Evolutionary conservation across 1,140 invertebrate genomes (phyloP).

Genomic region (Zeugodacus cucurbitae): DNA sequence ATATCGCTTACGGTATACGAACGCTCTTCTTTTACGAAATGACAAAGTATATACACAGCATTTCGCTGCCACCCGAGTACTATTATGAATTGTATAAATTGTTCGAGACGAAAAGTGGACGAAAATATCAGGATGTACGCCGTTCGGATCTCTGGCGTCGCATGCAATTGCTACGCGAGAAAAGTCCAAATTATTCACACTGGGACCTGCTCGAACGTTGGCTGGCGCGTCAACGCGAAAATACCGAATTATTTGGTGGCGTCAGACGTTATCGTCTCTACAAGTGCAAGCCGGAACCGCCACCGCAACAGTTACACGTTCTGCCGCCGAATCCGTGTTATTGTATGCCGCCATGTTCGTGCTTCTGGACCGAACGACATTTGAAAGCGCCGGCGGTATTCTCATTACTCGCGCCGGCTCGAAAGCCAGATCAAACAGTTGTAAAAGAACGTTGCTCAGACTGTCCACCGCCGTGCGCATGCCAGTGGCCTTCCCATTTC

Average conservation of each 20-base stretch:
- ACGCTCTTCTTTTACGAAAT: conserved; percentile 54
- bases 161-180: conserved; percentile 42
- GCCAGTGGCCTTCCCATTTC: conserved; percentile 35
- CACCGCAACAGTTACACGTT: neutral
- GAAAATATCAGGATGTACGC: conserved; percentile 54
- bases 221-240: neutral
- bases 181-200: neutral
- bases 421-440: neutral
- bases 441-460: neutral
- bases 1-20: conserved; percentile 55
- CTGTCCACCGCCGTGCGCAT: conserved; percentile 30
- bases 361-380: neutral
- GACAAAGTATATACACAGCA: conserved; percentile 40
- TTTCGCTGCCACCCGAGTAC: conserved; percentile 50
- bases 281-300: neutral
- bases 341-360: neutral
- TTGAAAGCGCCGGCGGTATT: neutral
- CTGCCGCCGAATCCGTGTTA: neutral
- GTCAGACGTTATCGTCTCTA: neutral
- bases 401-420: neutral
- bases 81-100: conserved; percentile 56
- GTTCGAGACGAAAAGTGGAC: conserved; percentile 53
- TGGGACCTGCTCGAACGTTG: conserved; percentile 42
- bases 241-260: conserved; percentile 30
- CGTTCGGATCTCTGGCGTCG: conserved; percentile 56